Evolutionary conservation across 2,888 invertebrate species (phyloP).

Genomic region (Pollenia griseotomentosa): DNA sequence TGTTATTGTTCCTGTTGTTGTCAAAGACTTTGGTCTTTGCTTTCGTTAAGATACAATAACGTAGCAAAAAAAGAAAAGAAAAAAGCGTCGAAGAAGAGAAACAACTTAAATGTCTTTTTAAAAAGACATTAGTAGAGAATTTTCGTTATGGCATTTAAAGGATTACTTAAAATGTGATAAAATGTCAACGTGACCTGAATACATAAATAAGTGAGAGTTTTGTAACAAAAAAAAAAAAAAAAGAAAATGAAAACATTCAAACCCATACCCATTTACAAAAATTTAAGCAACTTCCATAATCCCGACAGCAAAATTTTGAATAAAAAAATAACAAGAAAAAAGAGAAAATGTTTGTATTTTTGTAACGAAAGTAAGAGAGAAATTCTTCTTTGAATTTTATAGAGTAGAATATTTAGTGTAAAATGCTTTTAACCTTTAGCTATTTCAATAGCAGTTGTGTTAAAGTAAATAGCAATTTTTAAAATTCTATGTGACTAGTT

Average conservation of each 20-base stretch:
- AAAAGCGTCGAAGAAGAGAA: conserved; percentile 17
- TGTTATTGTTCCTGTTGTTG: background rate
- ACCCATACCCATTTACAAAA: conserved; percentile 17
- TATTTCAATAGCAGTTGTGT: conserved; percentile 18
- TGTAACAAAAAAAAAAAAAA: conserved; percentile 11
- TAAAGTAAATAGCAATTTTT: conserved; percentile 2
- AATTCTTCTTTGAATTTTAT: conserved; percentile 58
- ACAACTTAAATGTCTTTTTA: conserved; percentile 73
- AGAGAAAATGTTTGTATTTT: conserved; percentile 36
- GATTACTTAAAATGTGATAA: conserved; percentile 76
- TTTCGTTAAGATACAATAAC: conserved; percentile 11
- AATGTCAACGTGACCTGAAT: conserved; percentile 76
- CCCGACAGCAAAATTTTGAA: conserved; percentile 48
- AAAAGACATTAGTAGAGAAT: conserved; percentile 75
- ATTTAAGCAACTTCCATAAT: background rate
- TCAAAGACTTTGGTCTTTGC: background rate
- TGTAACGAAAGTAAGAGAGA: conserved; percentile 38
- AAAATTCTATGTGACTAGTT: no score
- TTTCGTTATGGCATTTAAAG: conserved; percentile 76
- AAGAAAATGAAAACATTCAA: conserved; percentile 18
- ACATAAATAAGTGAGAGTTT: conserved; percentile 74
- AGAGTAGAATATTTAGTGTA: conserved; percentile 49
- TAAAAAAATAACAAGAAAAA: conserved; percentile 39
- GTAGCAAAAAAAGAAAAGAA: background rate
- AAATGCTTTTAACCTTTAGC: conserved; percentile 63